Base-by-base conservation (phyloP, 2,888 invertebrate genomes). In the Hydrotaea cyrtoneurina region DNA sequence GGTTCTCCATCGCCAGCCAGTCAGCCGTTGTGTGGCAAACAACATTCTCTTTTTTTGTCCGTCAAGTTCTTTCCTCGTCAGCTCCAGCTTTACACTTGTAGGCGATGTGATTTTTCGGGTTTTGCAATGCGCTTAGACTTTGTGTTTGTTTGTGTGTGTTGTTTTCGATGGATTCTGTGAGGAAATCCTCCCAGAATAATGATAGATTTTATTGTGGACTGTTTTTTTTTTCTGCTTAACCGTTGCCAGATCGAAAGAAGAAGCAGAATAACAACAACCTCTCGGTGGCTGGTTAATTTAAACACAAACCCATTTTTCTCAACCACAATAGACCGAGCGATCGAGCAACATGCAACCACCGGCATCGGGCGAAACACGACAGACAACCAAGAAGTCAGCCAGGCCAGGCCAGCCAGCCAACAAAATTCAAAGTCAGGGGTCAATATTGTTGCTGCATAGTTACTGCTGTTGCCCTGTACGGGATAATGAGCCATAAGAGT, bases 371-470 rank as follows among this genome's bases (percentile, higher is more conserved):
- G n/a, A n/a, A n/a, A n/a, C n/a, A n/a, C n/a, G 31, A 31, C 31
- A 31, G 31, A 31, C 31, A 31, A 31, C 31, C 31, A 31, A 31
- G 31, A 31, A 31, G 31, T 7, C 31, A 31, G 31, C 31, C 31
- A 31, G 31, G 3, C 31, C n/a, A n/a, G 7, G 31, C 31, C 7
- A 31, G 31, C 50, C 50, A n/a, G 50, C 8, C 50, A 50, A 50
- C 50, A 77, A 31, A 85, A 82, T 85, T 79, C 79, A 85, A 85
- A 79, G 85, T 82, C 85, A 85, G 77, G 82, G 85, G 85, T 85
- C 85, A 85, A 62, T 73, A 82, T 62, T 77, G 77, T 77, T 77
- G 77, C 77, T 19, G 19, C 15, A 43, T 21, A 36, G 66, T 66
- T 21, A 59, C 5, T 23, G 26, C 26, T 62, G 62, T 4, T 36